Base-by-base conservation (phyloP, 2,113 vertebrate species). In the Cyanoderma ruficeps region DNA sequence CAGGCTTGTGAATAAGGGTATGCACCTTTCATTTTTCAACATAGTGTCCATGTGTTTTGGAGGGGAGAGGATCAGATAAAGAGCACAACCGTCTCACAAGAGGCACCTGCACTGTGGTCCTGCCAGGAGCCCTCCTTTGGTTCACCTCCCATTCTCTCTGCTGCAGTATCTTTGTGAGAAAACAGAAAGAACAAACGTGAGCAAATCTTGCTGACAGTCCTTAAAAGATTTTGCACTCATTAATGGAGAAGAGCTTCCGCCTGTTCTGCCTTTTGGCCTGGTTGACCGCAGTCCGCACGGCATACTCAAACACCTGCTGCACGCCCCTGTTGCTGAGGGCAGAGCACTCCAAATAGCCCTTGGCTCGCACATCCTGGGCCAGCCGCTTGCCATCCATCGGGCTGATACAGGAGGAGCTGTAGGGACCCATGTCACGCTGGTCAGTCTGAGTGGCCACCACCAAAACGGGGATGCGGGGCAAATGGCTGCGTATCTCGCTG, bases 401-500 rank as follows among this genome's bases (percentile, higher is more conserved):
- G 16, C 97, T 97, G 94, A 99, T 97, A 87, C 99, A 99, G 93
- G 94, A 93, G 8, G 98, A 97, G 10, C 98, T 97, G 84, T 98
- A 97, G 3, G 98, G 97, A 23, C 98, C 99, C 21, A 67, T 12
- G 49, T 99, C 99, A 3, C 99, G 98, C 96, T 99, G 99, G 97
- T 99, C 99, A 10, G 98, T 99, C 97, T 99, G 99, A 14, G 98
- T 99, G 53, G 98, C 99, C 91, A 99, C 99, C 10, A 99, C 98
- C 95, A 99, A 93, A 93, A 99, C 98, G 0, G 99, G 99, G 52
- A 98, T 98, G 13, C 95, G 98, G 10, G 99, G 99, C 84, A 99
- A 91, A 81, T 99, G 95, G 65, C 97, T 98, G 79, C 99, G 98
- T 67, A 99, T 95, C 94, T 99, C 99, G 0, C 87, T 30, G 0